A percentile compares a stretch with the other conserved stretches of the same genome.
Evolutionary conservation across 2,113 vertebrate species (phyloP).

Genomic region (Onychostruthus taczanowskii): DNA sequence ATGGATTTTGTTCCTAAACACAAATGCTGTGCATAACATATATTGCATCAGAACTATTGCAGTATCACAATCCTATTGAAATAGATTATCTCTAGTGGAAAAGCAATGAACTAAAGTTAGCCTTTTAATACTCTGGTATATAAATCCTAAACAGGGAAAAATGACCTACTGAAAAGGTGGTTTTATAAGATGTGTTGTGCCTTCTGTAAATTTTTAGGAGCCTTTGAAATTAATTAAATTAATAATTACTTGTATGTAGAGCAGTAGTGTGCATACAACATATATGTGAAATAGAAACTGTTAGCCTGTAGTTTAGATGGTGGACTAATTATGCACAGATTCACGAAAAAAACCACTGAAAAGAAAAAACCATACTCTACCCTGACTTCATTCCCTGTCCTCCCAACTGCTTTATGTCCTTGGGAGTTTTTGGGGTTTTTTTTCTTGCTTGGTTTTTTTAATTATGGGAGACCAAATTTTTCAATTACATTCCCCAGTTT

Average conservation of each 20-base stretch:
- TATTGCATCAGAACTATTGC: not conserved
- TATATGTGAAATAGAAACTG: not conserved
- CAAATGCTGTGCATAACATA: not conserved
- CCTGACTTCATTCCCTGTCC: not conserved
- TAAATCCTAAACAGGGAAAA: not conserved
- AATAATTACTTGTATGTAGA: not conserved
- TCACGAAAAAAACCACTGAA: not conserved
- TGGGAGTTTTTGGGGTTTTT: not conserved
- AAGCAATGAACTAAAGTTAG: not conserved
- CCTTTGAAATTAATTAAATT: not conserved
- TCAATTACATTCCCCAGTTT: not conserved
- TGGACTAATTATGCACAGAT: not conserved
- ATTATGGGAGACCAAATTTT: not conserved
- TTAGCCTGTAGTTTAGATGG: not conserved
- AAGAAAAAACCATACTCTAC: not conserved
- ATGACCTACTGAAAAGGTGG: not conserved
- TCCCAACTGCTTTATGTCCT: not conserved
- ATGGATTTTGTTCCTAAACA: not conserved
- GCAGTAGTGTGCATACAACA: not conserved
- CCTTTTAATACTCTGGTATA: not conserved
- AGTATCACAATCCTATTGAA: not conserved
- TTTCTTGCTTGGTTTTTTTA: not conserved
- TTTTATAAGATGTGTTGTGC: not conserved
- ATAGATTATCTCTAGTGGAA: not conserved
- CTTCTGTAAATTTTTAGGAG: not conserved